Conservation (phyloP, 2,113 vertebrate species). For the Taxidea taxus region DNA sequence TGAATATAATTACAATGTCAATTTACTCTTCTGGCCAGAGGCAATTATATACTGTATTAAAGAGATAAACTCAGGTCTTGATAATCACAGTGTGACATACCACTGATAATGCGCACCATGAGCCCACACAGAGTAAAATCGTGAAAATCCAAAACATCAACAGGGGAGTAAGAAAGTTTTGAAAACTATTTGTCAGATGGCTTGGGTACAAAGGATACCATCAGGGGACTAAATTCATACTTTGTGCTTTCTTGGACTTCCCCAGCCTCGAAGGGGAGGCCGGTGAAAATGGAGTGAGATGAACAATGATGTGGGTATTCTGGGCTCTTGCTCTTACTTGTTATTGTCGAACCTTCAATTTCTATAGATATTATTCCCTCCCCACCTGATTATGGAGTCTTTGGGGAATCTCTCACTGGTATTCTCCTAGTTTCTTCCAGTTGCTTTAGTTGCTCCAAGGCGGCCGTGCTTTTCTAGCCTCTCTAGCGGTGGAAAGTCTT, state of each 20-base stretch:
- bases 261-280: neutral
- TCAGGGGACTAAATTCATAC: neutral
- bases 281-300: neutral
- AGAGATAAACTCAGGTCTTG: conserved; percentile 7
- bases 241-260: neutral
- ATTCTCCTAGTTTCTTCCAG: neutral
- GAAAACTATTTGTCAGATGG: neutral
- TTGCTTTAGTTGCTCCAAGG: neutral
- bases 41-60: conserved; percentile 2
- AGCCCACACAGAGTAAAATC: neutral
- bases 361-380: neutral
- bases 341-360: neutral
- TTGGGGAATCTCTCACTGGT: neutral
- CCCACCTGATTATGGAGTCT: neutral
- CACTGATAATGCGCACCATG: neutral
- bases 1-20: neutral
- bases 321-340: neutral
- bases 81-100: neutral
- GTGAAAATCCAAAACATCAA: neutral
- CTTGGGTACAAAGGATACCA: neutral
- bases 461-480: neutral
- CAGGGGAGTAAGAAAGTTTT: neutral
- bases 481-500: neutral
- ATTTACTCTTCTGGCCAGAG: neutral
- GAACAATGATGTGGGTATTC: neutral